Base-by-base conservation (phyloP, 2,113 vertebrate species). In the Chionis minor region DNA sequence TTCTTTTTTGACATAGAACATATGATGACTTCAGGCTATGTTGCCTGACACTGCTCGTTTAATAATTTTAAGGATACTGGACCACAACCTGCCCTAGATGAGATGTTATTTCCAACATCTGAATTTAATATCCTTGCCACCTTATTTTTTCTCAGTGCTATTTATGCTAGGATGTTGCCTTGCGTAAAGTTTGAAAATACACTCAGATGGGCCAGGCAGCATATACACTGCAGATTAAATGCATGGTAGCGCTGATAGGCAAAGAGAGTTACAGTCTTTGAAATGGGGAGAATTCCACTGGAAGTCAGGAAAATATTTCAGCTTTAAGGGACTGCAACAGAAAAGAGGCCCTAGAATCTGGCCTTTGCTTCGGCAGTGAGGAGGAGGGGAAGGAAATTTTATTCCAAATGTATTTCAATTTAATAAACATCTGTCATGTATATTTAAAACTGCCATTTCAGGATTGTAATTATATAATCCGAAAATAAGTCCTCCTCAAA, bases 391-490 rank as follows among this genome's bases (percentile, higher is more conserved):
- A 91, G 33, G 35, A 69, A 80, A 81, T 81, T 92, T 88, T 86
- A 59, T 77, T 88, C 45, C 35, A 77, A 92, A 77, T 80, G 27
- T 90, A 90, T 89, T 73, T 85, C 92, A 93, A 74, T 88, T 93
- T 97, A 96, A 97, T 97, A 97, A 98, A 97, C 95, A 97, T 97
- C 97, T 97, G 96, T 89, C 97, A 86, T 96, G 92, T 97, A 86
- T 97, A 90, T 97, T 97, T 97, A 97, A 97, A 97, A 86, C 62
- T 92, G 86, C 91, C 74, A 7, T 96, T 96, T 91, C 81, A 84
- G 87, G 82, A 61, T 93, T 97, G 95, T 97, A 97, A 98, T 98
- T 97, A 96, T 96, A 96, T 97, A 94, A 96, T 97, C 94, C 95
- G 96, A 96, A 96, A 95, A 96, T 95, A 96, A 97, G 94, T 78